phyloP scores from a whole-genome alignment of 2,797 vertebrate genomes.

The Aeoliscus strigatus region DNA sequence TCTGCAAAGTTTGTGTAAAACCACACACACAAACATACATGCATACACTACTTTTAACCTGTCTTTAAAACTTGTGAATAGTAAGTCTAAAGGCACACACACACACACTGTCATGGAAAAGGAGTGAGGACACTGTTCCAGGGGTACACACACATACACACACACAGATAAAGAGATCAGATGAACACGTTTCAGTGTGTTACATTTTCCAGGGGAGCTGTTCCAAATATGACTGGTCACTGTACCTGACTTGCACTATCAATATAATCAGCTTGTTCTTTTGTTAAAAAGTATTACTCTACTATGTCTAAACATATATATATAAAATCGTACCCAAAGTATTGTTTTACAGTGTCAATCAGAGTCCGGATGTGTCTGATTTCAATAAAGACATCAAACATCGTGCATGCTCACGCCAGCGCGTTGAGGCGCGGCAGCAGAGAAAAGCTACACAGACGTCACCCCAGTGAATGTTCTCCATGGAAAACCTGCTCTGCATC shows the following conservation, averaged over 20 bases:
- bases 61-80: conserved; percentile 40
- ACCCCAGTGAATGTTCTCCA: conserved; percentile 30
- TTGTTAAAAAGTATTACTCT: too few species aligned
- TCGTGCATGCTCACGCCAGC: conserved; percentile 10
- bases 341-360: too few species aligned
- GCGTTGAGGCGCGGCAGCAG: conserved; percentile 18
- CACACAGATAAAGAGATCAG: too few species aligned
- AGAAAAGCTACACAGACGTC: conserved; percentile 17
- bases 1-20: conserved; percentile 29
- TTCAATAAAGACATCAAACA: too few species aligned
- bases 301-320: conserved; percentile 5
- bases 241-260: too few species aligned
- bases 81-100: conserved; percentile 33
- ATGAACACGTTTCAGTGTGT: too few species aligned
- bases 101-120: conserved; percentile 38
- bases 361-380: too few species aligned
- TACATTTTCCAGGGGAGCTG: too few species aligned
- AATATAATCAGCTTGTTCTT: too few species aligned
- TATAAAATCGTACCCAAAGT: background rate
- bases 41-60: conserved; percentile 36
- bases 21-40: conserved; percentile 10
- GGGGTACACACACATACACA: conserved; percentile 6
- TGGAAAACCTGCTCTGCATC: conserved; percentile 46
- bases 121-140: conserved; percentile 33
- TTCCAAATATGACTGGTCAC: too few species aligned